These are phyloP conservation scores for Amblyraja radiata DNA, from an alignment of 2,797 vertebrate species.

Conservation along the genomic window DNA sequence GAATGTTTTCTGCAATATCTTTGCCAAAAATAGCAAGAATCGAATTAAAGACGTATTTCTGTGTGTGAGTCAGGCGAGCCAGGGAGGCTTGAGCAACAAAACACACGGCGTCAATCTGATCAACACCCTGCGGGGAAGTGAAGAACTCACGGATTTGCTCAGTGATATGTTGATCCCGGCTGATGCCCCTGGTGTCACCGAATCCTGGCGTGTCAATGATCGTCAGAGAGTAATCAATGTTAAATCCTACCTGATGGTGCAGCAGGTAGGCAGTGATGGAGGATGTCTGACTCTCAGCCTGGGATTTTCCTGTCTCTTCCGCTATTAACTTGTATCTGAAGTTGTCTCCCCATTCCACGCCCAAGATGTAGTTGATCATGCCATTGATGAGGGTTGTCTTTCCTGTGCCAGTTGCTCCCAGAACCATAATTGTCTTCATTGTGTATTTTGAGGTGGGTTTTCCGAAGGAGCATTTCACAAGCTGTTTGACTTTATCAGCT, in stretches of 20 bases:
- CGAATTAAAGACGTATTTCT: conserved; percentile 29
- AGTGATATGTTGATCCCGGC: not conserved
- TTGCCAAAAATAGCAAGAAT: conserved; percentile 31
- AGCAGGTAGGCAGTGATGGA: not conserved
- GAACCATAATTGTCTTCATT: too few species aligned
- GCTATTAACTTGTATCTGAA: conserved; percentile 2
- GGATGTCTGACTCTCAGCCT: conserved; percentile 32
- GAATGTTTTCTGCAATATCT: conserved; percentile 24
- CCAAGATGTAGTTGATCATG: not conserved
- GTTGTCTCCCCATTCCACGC: conserved; percentile 11
- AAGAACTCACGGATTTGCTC: conserved; percentile 7
- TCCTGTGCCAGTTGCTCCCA: too few species aligned
- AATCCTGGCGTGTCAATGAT: conserved; percentile 13
- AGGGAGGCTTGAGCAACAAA: conserved; percentile 1
- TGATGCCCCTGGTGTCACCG: conserved; percentile 17
- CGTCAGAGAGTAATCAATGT: not conserved
- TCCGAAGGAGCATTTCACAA: too few species aligned
- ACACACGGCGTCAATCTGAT: conserved; percentile 10
- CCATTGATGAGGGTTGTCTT: too few species aligned
- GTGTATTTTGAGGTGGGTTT: too few species aligned
- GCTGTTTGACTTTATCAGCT: too few species aligned
- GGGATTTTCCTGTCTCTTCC: not conserved
- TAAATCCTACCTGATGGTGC: conserved; percentile 4
- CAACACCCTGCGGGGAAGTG: not conserved
- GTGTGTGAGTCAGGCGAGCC: not conserved